phyloP scores from a whole-genome alignment of 2,113 vertebrate species.

The Sminthopsis crassicaudata region DNA sequence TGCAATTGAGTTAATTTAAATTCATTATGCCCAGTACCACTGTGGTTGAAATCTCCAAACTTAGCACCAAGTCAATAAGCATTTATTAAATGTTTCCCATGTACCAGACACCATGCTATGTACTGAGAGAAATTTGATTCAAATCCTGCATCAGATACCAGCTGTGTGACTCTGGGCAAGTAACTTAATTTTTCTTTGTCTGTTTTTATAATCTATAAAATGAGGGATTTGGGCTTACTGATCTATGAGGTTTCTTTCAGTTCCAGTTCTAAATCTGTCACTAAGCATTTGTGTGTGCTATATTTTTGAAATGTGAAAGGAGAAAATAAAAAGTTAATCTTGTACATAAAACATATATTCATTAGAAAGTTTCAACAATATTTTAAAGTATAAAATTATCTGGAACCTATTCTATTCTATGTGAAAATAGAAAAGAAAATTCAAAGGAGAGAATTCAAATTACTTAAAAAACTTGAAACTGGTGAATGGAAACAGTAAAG shows the following conservation, averaged over 20 bases:
- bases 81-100: too few relatives aligned
- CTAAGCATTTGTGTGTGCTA: not conserved
- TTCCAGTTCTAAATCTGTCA: not conserved
- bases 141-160: not conserved
- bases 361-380: not conserved
- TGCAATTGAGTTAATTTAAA: too few relatives aligned
- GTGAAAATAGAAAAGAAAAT: not conserved
- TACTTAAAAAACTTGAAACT: not conserved
- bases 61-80: too few relatives aligned
- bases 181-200: not conserved
- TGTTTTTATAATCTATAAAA: not conserved
- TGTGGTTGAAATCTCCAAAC: not conserved
- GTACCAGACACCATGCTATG: too few relatives aligned
- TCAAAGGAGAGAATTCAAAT: not conserved
- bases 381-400: not conserved
- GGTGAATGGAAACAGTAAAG: not conserved
- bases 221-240: not conserved
- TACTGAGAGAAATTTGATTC: not conserved
- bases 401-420: not conserved
- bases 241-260: not conserved
- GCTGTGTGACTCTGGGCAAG: not conserved
- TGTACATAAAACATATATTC: not conserved
- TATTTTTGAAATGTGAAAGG: not conserved
- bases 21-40: not conserved
- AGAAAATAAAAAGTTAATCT: not conserved